These are phyloP conservation scores for Andinoacara biseriatus DNA, from an alignment of 2,113 vertebrate genomes.

Conservation along the genomic window DNA sequence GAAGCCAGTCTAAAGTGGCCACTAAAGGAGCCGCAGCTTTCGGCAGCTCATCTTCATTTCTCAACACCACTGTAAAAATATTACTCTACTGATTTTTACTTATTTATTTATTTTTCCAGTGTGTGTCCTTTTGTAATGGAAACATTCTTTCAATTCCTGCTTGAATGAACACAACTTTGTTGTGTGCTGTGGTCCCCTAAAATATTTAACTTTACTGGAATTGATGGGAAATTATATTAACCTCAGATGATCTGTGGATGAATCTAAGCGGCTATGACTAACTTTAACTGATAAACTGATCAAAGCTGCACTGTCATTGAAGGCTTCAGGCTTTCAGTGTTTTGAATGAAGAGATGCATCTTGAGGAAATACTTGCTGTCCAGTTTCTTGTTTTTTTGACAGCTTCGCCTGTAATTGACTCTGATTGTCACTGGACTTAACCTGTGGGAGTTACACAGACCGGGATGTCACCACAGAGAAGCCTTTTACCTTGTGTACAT, in stretches of 20 bases:
- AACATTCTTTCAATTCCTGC: neutral
- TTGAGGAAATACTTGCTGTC: neutral
- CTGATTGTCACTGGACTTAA: neutral
- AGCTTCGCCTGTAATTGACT: conserved; percentile 1
- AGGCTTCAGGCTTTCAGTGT: neutral
- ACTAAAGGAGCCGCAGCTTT: neutral
- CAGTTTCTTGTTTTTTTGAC: neutral
- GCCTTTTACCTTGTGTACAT: neutral
- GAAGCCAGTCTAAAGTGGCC: neutral
- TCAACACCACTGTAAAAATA: neutral
- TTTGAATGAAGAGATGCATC: neutral
- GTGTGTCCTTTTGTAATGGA: neutral
- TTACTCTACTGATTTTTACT: neutral
- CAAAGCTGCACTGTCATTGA: neutral
- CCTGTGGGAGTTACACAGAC: neutral
- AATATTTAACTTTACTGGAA: neutral
- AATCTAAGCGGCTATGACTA: neutral
- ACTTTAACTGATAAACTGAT: neutral
- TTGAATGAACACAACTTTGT: neutral
- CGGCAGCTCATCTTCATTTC: neutral
- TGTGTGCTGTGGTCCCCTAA: neutral
- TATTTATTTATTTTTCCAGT: too few species aligned
- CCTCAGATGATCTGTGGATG: neutral
- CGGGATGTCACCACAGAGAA: neutral
- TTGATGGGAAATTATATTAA: neutral